Conservation (phyloP, 2,797 vertebrate species). For the Molossus alvarezi region DNA sequence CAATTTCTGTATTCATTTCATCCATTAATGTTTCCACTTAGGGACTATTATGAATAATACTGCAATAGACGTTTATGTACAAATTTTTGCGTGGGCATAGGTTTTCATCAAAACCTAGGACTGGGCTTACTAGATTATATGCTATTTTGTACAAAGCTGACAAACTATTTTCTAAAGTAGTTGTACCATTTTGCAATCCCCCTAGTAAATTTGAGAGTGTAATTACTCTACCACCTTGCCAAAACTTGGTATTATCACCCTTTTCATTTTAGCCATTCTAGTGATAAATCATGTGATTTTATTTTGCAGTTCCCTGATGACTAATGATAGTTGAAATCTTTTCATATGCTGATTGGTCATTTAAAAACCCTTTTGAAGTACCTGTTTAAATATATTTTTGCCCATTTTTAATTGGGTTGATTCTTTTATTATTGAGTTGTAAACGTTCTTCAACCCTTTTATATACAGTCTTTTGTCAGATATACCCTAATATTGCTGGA, state of each 20-base stretch:
- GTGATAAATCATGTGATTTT: not conserved
- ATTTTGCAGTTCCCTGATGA: too few relatives aligned
- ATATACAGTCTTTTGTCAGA: not conserved
- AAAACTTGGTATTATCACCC: not conserved
- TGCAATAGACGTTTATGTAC: not conserved
- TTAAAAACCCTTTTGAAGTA: not conserved
- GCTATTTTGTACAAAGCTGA: not conserved
- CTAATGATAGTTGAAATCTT: too few relatives aligned
- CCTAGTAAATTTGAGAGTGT: not conserved
- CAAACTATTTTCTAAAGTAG: not conserved
- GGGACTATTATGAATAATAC: not conserved
- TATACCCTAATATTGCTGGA: not conserved
- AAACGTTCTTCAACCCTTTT: conserved; percentile 13
- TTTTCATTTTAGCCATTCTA: conserved; percentile 14
- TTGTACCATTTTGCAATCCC: not conserved
- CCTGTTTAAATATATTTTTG: not conserved
- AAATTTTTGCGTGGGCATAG: not conserved
- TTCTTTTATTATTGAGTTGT: not conserved
- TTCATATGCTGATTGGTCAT: not conserved
- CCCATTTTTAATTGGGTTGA: not conserved
- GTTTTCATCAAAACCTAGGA: not conserved
- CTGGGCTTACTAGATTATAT: not conserved
- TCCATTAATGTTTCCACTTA: not conserved
- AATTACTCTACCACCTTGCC: not conserved
- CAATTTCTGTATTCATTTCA: not conserved